Base-by-base conservation (phyloP, 2,113 vertebrate genomes). In the Oxygymnocypris stewartii region DNA sequence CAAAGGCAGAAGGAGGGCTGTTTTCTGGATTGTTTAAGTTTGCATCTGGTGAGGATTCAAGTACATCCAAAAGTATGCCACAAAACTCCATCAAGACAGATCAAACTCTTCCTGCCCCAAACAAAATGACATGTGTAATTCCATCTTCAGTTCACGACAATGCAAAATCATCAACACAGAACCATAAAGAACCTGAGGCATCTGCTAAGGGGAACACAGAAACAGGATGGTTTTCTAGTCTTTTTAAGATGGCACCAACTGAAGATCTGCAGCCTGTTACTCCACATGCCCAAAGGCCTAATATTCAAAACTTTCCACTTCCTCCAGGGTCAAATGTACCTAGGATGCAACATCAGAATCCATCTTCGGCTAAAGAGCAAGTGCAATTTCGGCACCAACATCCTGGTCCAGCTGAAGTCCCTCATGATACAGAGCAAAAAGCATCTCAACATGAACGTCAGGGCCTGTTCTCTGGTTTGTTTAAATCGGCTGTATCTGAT, bases 161-260 rank as follows among this genome's bases (percentile, higher is more conserved):
- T 25, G 79, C 85, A 1, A 75, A 71, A 57, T 85, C 78, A 18
- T 37, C 37, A 40, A 40, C 63, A n/a, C 69, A 87, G 16, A 90
- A 77, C 35, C 31, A 16, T 44, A 7, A 37, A 78, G 4, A 44
- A 67, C 37, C n/a, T 18, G 79, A 88, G 61, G 83, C 85, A 20
- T 20, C 87, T 23, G 75, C 86, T 25, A 91, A 93, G 54, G 85
- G 88, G 75, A 92, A 80, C 40, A 84, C 74, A 13, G 94, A 95
- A 31, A 94, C 89, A 67, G 91, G 93, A 10, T 95, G 93, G 94
- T 93, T 95, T 85, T 94, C 94, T 4, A 93, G 78, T 87, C 85
- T 95, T 44, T 95, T 94, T 57, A 90, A 89, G 63, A 82, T 67
- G 1, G 37, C 76, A 54, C 83, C 85, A 79, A 89, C 65, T 81